Evolutionary conservation across 2,797 vertebrate genomes (phyloP).

Genomic region (Fistularia commersonii): DNA sequence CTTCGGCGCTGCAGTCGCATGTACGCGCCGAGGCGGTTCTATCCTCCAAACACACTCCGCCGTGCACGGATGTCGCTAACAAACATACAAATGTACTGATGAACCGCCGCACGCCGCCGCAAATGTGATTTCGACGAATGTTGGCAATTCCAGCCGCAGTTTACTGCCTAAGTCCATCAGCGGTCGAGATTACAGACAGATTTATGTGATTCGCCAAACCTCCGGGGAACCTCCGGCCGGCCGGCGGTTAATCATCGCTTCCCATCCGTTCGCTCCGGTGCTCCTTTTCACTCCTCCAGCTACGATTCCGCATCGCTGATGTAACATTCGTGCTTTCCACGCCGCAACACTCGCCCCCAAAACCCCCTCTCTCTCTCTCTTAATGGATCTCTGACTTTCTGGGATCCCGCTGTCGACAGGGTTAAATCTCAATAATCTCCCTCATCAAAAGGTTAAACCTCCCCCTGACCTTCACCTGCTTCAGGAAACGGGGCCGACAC

Average conservation of each 20-base stretch:
- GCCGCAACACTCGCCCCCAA: slow-evolving; percentile 12
- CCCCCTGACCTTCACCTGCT: slow-evolving; percentile 65
- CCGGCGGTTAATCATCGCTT: slow-evolving; percentile 69
- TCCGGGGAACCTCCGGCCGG: slow-evolving; percentile 60
- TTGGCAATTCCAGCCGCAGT: slow-evolving; percentile 66
- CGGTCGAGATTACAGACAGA: slow-evolving; percentile 76
- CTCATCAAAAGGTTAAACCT: slow-evolving; percentile 71
- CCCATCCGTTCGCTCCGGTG: slow-evolving; percentile 52
- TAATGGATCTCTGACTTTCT: slow-evolving; percentile 28
- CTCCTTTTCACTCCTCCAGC: slow-evolving; percentile 37
- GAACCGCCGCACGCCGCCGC: slow-evolving; percentile 31
- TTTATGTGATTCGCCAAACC: slow-evolving; percentile 68
- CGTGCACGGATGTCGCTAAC: no score
- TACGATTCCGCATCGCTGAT: slow-evolving; percentile 42
- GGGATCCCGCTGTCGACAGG: slow-evolving; percentile 43
- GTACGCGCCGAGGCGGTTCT: slow-evolving; percentile 32
- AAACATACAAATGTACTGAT: no score
- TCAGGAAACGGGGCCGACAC: slow-evolving; percentile 58
- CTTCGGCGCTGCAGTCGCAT: no score
- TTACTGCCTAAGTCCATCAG: slow-evolving; percentile 73
- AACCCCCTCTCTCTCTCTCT: slow-evolving; percentile 26
- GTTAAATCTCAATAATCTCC: slow-evolving; percentile 71
- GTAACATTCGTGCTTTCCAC: slow-evolving; percentile 35
- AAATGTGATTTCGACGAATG: slow-evolving; percentile 72
- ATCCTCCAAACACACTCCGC: no score